These are phyloP conservation scores for Hippocampus kuda DNA, from an alignment of 2,797 vertebrate species.

Conservation along the genomic window DNA sequence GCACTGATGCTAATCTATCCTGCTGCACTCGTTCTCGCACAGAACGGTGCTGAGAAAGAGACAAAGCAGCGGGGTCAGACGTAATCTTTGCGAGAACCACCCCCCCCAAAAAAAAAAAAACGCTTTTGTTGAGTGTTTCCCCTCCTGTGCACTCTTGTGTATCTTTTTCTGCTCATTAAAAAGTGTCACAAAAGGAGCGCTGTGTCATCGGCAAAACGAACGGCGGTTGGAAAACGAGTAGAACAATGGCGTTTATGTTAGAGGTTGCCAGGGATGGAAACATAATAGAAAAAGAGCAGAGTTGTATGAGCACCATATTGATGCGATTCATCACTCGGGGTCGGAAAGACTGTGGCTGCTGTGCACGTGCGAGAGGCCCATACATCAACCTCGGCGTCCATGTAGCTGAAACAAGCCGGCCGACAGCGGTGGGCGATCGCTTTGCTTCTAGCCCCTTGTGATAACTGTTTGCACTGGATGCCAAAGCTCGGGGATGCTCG, in stretches of 20 bases:
- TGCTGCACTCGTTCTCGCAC: conserved; percentile 50
- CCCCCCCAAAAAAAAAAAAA: conserved; percentile 30
- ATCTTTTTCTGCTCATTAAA: conserved; percentile 55
- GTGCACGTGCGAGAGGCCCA: conserved; percentile 48
- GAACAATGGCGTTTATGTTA: conserved; percentile 44
- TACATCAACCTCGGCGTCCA: conserved; percentile 68
- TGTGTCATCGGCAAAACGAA: conserved; percentile 17
- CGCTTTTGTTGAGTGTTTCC: conserved; percentile 56
- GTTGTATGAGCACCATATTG: conserved; percentile 56
- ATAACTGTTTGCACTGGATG: conserved; percentile 55
- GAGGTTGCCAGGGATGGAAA: conserved; percentile 48
- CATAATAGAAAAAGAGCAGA: conserved; percentile 49
- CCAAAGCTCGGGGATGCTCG: conserved; percentile 28
- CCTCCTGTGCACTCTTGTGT: conserved; percentile 38
- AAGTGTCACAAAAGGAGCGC: conserved; percentile 36
- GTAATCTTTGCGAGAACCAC: conserved; percentile 45
- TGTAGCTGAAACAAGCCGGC: conserved; percentile 52
- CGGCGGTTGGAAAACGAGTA: conserved; percentile 27
- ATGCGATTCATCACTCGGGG: conserved; percentile 68
- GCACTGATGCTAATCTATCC: conserved; percentile 64
- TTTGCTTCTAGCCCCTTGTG: conserved; percentile 49
- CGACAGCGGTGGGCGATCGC: conserved; percentile 45
- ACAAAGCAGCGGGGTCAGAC: conserved; percentile 50
- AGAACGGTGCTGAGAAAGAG: conserved; percentile 23
- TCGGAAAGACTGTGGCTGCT: conserved; percentile 49